Evolutionary conservation across 1,140 invertebrate genomes (phyloP), one percentile per base, ranked within the genome.

Genomic region (Cyphomyrmex costatus): DNA sequence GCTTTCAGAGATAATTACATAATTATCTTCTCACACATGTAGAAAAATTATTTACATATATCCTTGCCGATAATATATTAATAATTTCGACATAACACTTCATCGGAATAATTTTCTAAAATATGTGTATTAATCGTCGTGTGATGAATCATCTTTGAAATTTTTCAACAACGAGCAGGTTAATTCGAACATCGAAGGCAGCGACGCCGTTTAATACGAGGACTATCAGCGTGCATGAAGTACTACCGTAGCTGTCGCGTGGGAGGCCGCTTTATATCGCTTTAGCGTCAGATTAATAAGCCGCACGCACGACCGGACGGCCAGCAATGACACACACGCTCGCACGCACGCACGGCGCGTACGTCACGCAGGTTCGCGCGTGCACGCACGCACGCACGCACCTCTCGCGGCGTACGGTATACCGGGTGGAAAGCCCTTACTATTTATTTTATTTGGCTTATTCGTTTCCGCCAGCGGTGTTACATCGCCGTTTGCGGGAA

Each of bases 271-370:
- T 92, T 93, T 92, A 93, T 93, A 93, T 93, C 91, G 92, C 88
- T 93, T 93, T 91, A 93, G 87, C 92, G 91, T 92, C 89, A 90
- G 92, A 93, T 93, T 93, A 93, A 93, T 93, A 93, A 93, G 92
- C 92, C 91, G 82, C 92, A 91, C 86, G 89, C 86, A 80, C 82
- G 88, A 53, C 33, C 53, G 65, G 33, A 2, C 65, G 65, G 49
- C 27, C 27, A 14, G 88, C 58, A 78, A 65, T 78, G 76, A 89
- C 89, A 66, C 53, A 70, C 78, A 86, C 53, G 49, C 53, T 16
- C 61, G 21, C 66, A 16, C 61, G 77, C 66, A 65, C 87, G 73
- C 49, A 60, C 88, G 46, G 79, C 82, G 87, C 88, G 82, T 89
- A 85, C 78, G 86, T 87, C 83, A 89, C n/a, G 87, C 66, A 63